Percentiles rank a stretch among this genome's conserved stretches.
phyloP scores from a whole-genome alignment of 2,888 invertebrate species.

The Aphodius sticticus region DNA sequence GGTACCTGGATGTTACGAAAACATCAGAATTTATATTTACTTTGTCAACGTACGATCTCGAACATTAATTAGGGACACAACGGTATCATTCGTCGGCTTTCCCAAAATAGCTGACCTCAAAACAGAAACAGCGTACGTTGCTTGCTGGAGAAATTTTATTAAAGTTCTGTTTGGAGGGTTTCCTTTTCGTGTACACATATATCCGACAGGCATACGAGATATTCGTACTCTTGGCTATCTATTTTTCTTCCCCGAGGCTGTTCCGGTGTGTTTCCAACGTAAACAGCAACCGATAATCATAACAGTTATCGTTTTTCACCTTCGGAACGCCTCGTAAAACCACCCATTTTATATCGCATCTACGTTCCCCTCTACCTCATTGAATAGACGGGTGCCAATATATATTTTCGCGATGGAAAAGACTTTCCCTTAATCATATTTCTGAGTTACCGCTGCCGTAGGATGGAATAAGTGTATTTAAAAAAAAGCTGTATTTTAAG shows the following conservation, averaged over 20 bases:
- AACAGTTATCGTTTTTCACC: conserved; percentile 40
- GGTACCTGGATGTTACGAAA: too few relatives aligned
- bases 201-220: not conserved
- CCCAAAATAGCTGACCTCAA: not conserved
- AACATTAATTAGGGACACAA: not conserved
- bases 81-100: not conserved
- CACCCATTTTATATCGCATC: conserved; percentile 45
- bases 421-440: not conserved
- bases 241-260: not conserved
- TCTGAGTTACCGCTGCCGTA: not conserved
- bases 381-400: conserved; percentile 49
- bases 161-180: not conserved
- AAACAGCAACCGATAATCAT: conserved; percentile 33
- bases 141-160: not conserved
- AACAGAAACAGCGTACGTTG: not conserved
- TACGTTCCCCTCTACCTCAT: conserved; percentile 35
- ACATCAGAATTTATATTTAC: too few relatives aligned
- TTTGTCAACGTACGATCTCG: too few relatives aligned
- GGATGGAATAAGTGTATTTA: too few relatives aligned
- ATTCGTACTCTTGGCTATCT: not conserved
- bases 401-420: conserved; percentile 37
- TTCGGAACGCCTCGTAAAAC: conserved; percentile 42
- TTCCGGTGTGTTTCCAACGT: conserved; percentile 27
- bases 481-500: not conserved
- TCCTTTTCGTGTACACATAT: not conserved